Evolutionary conservation across 2,797 vertebrate genomes (phyloP).

Genomic region (Megalops cyprinoides): DNA sequence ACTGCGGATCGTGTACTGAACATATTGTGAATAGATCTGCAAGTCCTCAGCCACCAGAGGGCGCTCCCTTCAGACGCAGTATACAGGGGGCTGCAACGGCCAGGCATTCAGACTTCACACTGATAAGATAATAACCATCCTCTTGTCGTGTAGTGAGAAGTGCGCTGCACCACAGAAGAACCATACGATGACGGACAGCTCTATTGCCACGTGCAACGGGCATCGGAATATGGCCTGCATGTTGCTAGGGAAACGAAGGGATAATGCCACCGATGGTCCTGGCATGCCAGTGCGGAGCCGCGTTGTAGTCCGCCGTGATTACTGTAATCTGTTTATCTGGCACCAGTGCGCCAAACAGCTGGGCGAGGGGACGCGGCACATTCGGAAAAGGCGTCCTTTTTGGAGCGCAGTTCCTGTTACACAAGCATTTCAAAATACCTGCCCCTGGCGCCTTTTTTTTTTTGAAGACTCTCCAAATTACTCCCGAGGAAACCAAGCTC

Average conservation of each 20-base stretch:
- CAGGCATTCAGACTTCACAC: neutral
- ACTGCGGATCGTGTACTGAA: neutral
- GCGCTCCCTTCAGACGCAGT: neutral
- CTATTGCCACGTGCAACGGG: neutral
- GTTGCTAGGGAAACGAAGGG: neutral
- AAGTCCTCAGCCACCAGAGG: no score
- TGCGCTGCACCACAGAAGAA: neutral
- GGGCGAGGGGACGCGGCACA: neutral
- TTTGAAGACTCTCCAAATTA: neutral
- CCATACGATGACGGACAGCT: neutral
- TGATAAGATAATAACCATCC: neutral
- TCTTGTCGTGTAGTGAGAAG: neutral
- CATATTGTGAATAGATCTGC: neutral
- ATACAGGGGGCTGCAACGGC: neutral
- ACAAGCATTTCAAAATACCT: no score
- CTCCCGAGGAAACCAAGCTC: neutral
- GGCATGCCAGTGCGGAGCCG: neutral
- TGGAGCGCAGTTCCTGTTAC: no score
- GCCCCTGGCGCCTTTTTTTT: no score
- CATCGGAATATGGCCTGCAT: neutral
- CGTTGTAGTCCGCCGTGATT: neutral
- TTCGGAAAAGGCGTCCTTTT: neutral
- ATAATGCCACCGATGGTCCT: neutral
- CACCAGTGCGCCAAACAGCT: neutral
- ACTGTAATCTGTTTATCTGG: neutral